Base-by-base conservation (phyloP, 2,797 vertebrate genomes). In the Protosalanx chinensis region DNA sequence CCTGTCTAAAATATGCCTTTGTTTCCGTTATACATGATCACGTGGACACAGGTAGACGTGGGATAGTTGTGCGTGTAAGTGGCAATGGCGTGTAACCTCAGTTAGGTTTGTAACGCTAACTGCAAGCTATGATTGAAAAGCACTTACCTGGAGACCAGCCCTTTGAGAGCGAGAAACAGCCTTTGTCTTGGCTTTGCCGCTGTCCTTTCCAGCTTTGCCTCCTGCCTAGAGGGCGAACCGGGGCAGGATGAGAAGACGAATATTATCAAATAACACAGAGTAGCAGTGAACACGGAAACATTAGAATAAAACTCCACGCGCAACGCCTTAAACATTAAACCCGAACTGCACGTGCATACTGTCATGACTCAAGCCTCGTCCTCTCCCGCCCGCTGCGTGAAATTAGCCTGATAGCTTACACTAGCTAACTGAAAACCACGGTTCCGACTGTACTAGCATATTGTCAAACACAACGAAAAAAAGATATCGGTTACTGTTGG, bases 201-300 rank as follows among this genome's bases (percentile, higher is more conserved):
- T 94, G 86, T 95, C 94, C 71, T 95, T 95, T 64, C 94, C 94
- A 75, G 94, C 94, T 84, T 95, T 95, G 61, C 94, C 93, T 77
- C 94, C 94, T 91, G 94, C 94, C 94, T 95, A 79, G 2, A 18
- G 5, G 57, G 70, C 41, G 12, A 46, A 46, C 13, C 12, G 41
- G 41, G 41, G 41, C 13, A 46, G 41, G 41, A 46, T 13, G 3
- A 46, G 33, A 35, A 3, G 10, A 46, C 8, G 13, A 12, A 13
- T 46, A 12, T 46, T 2, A 46, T 46, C 3, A 46, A 46, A 13
- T 2, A 46, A 46, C 56, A 12, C n/a, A 58, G 41, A 46, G 13
- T 12, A 13, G 41, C 56, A 58, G 8, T 58, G 20, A 20, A 58
- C 6, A 58, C 16, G 18, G 16, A 58, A 58, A n/a, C 16, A 58